These are phyloP conservation scores for Caenorhabditis panamensis DNA, from an alignment of 2,888 invertebrate genomes.

Conservation along the genomic window DNA sequence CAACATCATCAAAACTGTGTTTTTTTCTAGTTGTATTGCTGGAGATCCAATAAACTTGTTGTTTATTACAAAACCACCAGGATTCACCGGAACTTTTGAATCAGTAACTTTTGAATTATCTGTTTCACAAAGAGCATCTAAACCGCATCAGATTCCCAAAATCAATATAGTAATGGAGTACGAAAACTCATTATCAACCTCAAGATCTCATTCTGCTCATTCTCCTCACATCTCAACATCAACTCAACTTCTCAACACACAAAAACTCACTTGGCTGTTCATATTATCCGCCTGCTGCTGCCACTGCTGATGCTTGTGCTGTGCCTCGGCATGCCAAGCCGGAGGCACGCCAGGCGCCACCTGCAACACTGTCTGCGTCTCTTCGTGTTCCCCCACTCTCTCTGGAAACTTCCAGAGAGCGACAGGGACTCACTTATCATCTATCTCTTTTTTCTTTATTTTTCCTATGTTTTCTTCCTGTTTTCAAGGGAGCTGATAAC, in stretches of 20 bases:
- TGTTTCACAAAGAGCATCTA: too few relatives aligned
- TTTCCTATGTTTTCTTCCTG: slow-evolving; percentile 4
- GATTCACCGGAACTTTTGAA: too few relatives aligned
- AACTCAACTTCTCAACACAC: neutral
- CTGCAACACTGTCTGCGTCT: slow-evolving; percentile 54
- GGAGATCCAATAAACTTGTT: too few relatives aligned
- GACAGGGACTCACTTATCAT: slow-evolving; percentile 32
- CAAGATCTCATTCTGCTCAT: too few relatives aligned
- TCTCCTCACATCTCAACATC: neutral
- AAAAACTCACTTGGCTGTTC: slow-evolving; percentile 50
- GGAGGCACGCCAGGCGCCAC: slow-evolving; percentile 71
- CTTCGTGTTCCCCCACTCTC: slow-evolving; percentile 20
- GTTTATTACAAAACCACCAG: too few relatives aligned
- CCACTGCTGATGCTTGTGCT: slow-evolving; percentile 75
- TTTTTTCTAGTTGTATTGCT: too few relatives aligned
- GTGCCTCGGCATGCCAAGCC: slow-evolving; percentile 73
- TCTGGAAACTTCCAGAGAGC: slow-evolving; percentile 5
- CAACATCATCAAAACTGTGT: too few relatives aligned
- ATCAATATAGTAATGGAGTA: too few relatives aligned
- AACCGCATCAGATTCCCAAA: too few relatives aligned
- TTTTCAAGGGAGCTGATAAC: too few relatives aligned
- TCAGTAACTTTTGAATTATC: too few relatives aligned
- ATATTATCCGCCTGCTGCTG: slow-evolving; percentile 73
- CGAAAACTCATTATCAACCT: too few relatives aligned
- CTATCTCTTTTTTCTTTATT: slow-evolving; percentile 31